Percentiles rank a stretch among this genome's conserved stretches.
phyloP scores from a whole-genome alignment of 2,888 invertebrate genomes.

The Nephrotoma flavescens region DNA sequence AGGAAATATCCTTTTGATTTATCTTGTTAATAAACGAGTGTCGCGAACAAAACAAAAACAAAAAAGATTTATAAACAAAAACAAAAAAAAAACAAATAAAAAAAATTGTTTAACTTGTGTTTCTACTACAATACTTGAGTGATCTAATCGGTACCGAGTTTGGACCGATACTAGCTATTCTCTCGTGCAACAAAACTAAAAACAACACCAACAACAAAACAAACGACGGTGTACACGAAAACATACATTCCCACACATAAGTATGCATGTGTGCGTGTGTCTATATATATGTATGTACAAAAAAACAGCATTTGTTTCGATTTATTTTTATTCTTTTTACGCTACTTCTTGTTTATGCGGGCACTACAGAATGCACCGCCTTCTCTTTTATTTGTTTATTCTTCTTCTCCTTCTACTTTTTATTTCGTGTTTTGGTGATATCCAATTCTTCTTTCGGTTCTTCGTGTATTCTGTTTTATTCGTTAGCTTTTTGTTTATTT shows the following conservation, averaged over 20 bases:
- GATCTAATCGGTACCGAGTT: constrained; percentile 6
- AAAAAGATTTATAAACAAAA: not conserved
- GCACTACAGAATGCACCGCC: not conserved
- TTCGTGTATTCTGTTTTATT: not conserved
- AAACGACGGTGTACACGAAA: not conserved
- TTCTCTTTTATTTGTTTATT: not conserved
- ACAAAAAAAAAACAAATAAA: not conserved
- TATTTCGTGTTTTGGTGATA: not conserved
- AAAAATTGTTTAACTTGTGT: not conserved
- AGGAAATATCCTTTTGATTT: not conserved
- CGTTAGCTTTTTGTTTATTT: not conserved
- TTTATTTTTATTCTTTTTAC: not conserved
- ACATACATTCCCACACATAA: not conserved
- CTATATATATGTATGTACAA: not conserved
- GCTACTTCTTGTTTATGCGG: not conserved
- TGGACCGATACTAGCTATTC: not conserved
- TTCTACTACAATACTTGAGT: not conserved
- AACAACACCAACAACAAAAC: not conserved
- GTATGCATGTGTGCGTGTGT: not conserved
- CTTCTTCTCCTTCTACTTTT: not conserved
- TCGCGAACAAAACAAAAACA: not conserved
- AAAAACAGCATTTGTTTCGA: not conserved
- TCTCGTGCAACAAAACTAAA: not conserved
- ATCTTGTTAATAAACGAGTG: not conserved
- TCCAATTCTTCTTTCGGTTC: not conserved